Base-by-base conservation (phyloP, 2,888 invertebrate species). In the Catocala sponsa region DNA sequence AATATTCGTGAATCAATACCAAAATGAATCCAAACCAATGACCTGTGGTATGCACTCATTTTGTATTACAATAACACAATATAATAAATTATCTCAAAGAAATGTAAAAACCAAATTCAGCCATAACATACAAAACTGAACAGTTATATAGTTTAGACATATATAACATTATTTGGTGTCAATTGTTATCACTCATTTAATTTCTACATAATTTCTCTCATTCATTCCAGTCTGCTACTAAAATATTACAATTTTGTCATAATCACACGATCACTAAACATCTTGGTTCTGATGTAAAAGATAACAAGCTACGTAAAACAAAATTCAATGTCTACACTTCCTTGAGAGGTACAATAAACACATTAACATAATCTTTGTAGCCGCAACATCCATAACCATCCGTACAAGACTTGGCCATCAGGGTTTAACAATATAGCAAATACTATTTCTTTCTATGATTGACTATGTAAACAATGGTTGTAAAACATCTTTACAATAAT, bases 401-500 rank as follows among this genome's bases (percentile, higher is more conserved):
- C 80, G 84, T 78, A 81, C 76, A 76, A 76, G 74, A 82, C 84
- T 82, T 74, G 78, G 80, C 77, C 77, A 79, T 79, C 65, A 69
- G 71, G 73, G 72, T 72, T 82, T 78, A 87, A 89, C 87, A 87
- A 88, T 80, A 81, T 80, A 80, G 75, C 72, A 80, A 79, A 79
- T 81, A 80, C 76, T 82, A 81, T 81, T 80, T 80, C 74, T 69
- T 78, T 77, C 71, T 75, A 77, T 82, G 78, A 80, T 74, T 83
- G 82, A 84, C 83, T 75, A 79, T 78, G 80, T 76, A 87, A 89
- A 89, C 86, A 87, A 84, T 83, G 69, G 78, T 76, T 82, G 80
- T 79, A 78, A 81, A 81, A 86, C 80, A 87, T 83, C 78, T 87
- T 84, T 86, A 88, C 89, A 88, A 86, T 90, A 90, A 89, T 86